Base-by-base conservation (phyloP, 2,888 invertebrate species). In the Drosophila mettleri region DNA sequence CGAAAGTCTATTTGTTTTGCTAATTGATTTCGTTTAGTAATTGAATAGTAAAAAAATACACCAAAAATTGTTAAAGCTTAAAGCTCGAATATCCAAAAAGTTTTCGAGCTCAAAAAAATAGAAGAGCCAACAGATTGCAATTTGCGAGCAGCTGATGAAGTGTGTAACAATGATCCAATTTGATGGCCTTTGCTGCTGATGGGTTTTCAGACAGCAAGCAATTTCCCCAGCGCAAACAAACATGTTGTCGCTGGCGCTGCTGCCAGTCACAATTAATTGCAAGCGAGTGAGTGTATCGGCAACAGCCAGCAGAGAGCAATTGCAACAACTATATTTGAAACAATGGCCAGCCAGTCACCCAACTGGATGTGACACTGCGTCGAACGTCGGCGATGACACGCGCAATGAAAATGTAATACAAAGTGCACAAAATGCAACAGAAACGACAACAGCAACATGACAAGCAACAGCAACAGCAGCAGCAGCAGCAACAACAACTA, bases 221-320 rank as follows among this genome's bases (percentile, higher is more conserved):
- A 70, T 74, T 70, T 41, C 34, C 27, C 46, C 39, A 41, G 45
- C n/a, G 48, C 43, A 67, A 76, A 57, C 71, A 76, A 71, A 70
- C 72, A 71, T 62, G 77, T 70, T 71, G 77, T 72, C 77, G 52
- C 70, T 76, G 71, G 52, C 29, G 48, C 31, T 60, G 73, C 43
- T 43, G 43, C 65, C 73, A 66, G 48, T 66, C 34, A 27, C 78
- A 77, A 66, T 74, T 74, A 74, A 78, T 67, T 67, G 78, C 58
- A 45, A 67, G n/a, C 58, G 72, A 51, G 72, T 60, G 73, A 57
- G 60, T 54, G 60, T 58, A 58, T 34, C 49, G 38, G 14, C 49
- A 51, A 39, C 41, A 51, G 14, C 16, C 39, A 43, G n/a, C n/a
- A 41, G n/a, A n/a, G n/a, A n/a, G 3, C 7, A 39, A 39, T 39